Evolutionary conservation across 2,797 vertebrate genomes (phyloP).

Genomic region (Cichlasoma orientale): DNA sequence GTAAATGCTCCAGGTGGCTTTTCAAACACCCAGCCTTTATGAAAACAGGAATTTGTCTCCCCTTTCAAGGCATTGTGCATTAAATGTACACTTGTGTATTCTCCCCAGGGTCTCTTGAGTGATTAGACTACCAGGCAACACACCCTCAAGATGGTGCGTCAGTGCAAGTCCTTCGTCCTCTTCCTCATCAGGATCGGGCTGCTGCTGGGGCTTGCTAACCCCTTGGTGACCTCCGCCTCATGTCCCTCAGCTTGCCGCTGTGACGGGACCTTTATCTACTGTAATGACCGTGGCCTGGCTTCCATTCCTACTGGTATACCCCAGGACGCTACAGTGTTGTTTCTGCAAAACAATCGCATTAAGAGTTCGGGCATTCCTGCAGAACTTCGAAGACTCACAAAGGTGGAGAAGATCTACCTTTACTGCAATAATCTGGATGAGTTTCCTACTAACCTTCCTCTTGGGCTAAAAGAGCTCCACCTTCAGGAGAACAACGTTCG

Average conservation of each 20-base stretch:
- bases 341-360: conserved; percentile 99
- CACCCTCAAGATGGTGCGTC: conserved; percentile 92
- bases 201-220: conserved; percentile 91
- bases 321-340: conserved; percentile 96
- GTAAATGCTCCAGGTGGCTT: conserved; percentile 67
- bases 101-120: conserved; percentile 83
- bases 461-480: conserved; percentile 96
- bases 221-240: conserved; percentile 87
- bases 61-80: conserved; percentile 70
- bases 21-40: conserved; percentile 71
- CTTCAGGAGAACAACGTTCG: conserved; percentile 99
- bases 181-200: conserved; percentile 92
- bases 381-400: conserved; percentile 89
- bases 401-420: conserved; percentile 97
- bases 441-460: conserved; percentile 97
- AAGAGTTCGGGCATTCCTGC: conserved; percentile 96
- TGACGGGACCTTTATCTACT: conserved; percentile 98
- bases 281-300: conserved; percentile 97
- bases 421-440: conserved; percentile 99
- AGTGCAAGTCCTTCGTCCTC: conserved; percentile 92
- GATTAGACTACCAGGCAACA: conserved; percentile 79
- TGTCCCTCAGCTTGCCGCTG: conserved; percentile 97
- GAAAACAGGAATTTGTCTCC: conserved; percentile 68
- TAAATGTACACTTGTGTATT: conserved; percentile 80
- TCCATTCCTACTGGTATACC: conserved; percentile 97